phyloP scores from a whole-genome alignment of 2,797 vertebrate genomes.

The Lagocephalus sceleratus region DNA sequence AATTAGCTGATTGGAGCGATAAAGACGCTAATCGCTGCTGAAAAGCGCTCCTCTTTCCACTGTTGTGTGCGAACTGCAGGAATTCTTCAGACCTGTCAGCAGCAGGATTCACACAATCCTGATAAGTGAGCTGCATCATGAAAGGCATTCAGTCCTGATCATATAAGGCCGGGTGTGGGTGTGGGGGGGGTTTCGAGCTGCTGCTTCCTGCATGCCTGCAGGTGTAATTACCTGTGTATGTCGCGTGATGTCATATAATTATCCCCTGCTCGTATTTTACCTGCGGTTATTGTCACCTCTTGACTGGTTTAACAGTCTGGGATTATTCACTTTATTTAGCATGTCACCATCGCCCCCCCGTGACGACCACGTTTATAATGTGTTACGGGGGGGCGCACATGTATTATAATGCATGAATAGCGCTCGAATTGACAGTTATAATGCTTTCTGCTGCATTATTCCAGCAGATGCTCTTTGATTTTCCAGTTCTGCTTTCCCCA shows the following conservation, averaged over 20 bases:
- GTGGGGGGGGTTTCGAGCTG: conserved; percentile 36
- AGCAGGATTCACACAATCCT: conserved; percentile 49
- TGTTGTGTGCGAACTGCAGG: conserved; percentile 52
- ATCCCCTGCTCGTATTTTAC: conserved; percentile 15
- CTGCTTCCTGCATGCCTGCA: conserved; percentile 44
- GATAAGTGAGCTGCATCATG: conserved; percentile 59
- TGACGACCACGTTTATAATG: background rate
- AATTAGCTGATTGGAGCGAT: conserved; percentile 71
- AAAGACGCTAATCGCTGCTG: conserved; percentile 59
- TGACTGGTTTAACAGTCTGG: conserved; percentile 18
- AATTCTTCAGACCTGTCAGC: conserved; percentile 64
- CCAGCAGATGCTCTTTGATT: background rate
- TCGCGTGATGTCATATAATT: conserved; percentile 46
- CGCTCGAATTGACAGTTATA: background rate
- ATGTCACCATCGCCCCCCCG: background rate
- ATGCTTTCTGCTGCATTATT: background rate
- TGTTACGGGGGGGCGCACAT: background rate
- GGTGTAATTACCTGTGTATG: conserved; percentile 60
- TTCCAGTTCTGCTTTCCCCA: too few relatives aligned
- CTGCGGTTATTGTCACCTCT: conserved; percentile 23
- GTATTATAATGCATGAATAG: background rate
- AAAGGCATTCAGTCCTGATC: conserved; percentile 33
- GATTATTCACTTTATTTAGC: conserved; percentile 10
- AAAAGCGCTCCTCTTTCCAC: conserved; percentile 62
- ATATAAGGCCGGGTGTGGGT: too few relatives aligned